Evolutionary conservation across 1,140 invertebrate genomes (phyloP).

Genomic region (Neodiprion fabricii): DNA sequence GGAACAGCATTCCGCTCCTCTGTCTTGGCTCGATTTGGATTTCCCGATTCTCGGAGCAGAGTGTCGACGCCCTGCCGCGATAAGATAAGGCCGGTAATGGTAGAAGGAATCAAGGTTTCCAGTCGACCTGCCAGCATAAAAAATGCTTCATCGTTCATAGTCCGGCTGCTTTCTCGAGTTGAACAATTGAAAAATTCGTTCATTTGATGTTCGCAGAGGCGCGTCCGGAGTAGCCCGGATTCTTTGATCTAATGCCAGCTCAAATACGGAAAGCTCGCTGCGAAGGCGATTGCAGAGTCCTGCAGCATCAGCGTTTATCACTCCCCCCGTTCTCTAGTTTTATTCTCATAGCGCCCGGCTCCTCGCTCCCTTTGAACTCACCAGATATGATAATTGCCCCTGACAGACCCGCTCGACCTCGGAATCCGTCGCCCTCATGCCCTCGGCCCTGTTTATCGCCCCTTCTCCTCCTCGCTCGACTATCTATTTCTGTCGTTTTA

Average conservation of each 20-base stretch:
- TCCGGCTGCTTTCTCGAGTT: no score
- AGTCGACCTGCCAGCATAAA: no score
- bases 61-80: no score
- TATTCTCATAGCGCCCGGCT: background rate
- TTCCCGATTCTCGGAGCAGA: no score
- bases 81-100: no score
- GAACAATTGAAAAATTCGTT: no score
- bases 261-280: background rate
- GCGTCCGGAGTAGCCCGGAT: background rate
- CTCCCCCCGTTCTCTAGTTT: background rate
- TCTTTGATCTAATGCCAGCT: background rate
- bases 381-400: background rate
- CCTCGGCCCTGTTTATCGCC: background rate
- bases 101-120: no score
- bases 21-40: no score
- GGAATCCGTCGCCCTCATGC: background rate
- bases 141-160: no score
- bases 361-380: background rate
- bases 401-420: background rate
- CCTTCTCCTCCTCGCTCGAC: background rate
- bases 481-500: no score
- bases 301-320: background rate
- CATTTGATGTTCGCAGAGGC: no score
- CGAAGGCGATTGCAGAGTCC: background rate
- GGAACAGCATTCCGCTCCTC: no score